Percentiles rank a stretch among this genome's conserved stretches.
phyloP scores from a whole-genome alignment of 1,140 invertebrate species.

The Camponotus floridanus region DNA sequence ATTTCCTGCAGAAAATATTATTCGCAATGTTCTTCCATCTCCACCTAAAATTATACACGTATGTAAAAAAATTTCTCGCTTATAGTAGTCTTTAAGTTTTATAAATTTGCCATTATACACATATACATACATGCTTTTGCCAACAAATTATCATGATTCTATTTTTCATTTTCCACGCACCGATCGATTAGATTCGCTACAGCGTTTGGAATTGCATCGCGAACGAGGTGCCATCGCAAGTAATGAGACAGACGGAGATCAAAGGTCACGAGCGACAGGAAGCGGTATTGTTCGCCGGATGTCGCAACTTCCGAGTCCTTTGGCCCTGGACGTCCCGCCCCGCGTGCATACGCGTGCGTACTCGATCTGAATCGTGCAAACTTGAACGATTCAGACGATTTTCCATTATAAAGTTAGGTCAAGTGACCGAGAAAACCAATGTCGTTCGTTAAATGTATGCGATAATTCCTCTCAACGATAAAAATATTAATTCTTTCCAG shows the following conservation, averaged over 20 bases:
- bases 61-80: neutral
- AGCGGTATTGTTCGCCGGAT: conserved; percentile 69
- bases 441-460: neutral
- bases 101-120: neutral
- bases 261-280: conserved; percentile 73
- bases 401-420: neutral
- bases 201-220: conserved; percentile 35
- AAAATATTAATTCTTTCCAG: neutral
- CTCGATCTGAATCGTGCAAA: neutral
- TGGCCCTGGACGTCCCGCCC: conserved; percentile 59
- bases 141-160: neutral
- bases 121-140: neutral
- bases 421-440: neutral
- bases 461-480: neutral
- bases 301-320: conserved; percentile 79
- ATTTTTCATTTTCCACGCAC: neutral
- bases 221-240: conserved; percentile 48
- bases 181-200: conserved; percentile 4
- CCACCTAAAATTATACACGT: too few relatives aligned
- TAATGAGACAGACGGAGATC: conserved; percentile 65
- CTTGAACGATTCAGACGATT: neutral
- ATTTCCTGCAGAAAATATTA: neutral
- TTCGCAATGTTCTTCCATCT: neutral
- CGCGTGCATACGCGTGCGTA: neutral
- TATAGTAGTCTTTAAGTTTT: neutral